These are phyloP conservation scores for Watsonalla binaria DNA, from an alignment of 2,888 invertebrate species.

Conservation along the genomic window DNA sequence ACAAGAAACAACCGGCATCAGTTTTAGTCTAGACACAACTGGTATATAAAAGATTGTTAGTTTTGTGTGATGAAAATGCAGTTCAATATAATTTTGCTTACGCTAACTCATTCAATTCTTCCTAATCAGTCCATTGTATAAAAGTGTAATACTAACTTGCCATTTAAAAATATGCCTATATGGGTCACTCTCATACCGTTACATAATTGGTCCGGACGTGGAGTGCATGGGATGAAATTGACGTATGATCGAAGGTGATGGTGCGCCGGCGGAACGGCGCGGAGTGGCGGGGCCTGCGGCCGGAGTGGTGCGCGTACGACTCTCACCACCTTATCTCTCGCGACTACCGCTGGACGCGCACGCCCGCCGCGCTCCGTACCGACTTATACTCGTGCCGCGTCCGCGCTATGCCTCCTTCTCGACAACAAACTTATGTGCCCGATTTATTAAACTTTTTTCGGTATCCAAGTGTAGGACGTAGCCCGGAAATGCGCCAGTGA, in stretches of 20 bases:
- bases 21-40: slow-evolving; percentile 40
- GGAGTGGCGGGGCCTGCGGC: slow-evolving; percentile 51
- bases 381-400: slow-evolving; percentile 45
- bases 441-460: slow-evolving; percentile 49
- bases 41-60: slow-evolving; percentile 17
- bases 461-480: slow-evolving; percentile 54
- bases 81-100: background rate
- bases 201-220: slow-evolving; percentile 54
- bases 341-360: slow-evolving; percentile 77
- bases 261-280: slow-evolving; percentile 38
- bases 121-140: background rate
- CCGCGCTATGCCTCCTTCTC: slow-evolving; percentile 66
- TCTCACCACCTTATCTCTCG: slow-evolving; percentile 78
- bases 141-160: no score
- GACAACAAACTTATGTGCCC: slow-evolving; percentile 56
- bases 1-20: slow-evolving; percentile 45
- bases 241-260: slow-evolving; percentile 61
- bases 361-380: slow-evolving; percentile 59
- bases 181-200: slow-evolving; percentile 64
- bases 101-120: slow-evolving; percentile 3
- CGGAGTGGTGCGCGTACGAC: slow-evolving; percentile 62
- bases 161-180: slow-evolving; percentile 26
- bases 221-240: slow-evolving; percentile 68
- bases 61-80: slow-evolving; percentile 5
- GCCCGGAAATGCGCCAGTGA: slow-evolving; percentile 61